Conservation (phyloP, 2,797 vertebrate species). For the Betta splendens region DNA sequence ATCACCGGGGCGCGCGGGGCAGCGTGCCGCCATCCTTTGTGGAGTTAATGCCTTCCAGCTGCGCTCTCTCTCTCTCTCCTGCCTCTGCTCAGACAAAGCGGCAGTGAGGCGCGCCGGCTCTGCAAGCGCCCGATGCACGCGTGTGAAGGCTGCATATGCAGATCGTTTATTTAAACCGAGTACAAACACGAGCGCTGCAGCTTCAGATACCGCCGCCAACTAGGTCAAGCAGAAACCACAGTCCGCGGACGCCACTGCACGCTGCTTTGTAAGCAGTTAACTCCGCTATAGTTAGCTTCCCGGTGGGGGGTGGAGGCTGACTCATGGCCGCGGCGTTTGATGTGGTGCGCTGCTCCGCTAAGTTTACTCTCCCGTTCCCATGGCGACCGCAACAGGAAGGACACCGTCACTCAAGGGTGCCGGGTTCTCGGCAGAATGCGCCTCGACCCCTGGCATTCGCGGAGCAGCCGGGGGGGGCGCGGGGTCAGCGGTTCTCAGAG, state of each 20-base stretch:
- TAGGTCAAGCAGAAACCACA: conserved; percentile 64
- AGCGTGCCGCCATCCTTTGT: conserved; percentile 60
- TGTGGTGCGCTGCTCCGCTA: conserved; percentile 63
- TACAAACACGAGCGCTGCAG: conserved; percentile 48
- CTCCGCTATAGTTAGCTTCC: conserved; percentile 68
- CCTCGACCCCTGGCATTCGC: conserved; percentile 29
- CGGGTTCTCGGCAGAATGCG: conserved; percentile 36
- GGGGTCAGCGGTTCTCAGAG: conserved; percentile 28
- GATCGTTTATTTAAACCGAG: conserved; percentile 44
- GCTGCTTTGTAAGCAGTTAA: conserved; percentile 73
- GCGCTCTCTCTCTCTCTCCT: conserved; percentile 41
- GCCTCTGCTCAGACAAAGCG: conserved; percentile 33
- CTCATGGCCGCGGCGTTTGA: conserved; percentile 71
- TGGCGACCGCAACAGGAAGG: conserved; percentile 72
- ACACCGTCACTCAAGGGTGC: conserved; percentile 64
- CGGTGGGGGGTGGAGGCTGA: conserved; percentile 69
- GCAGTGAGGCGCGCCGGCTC: not conserved
- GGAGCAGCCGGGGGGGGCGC: conserved; percentile 19
- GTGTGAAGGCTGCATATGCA: conserved; percentile 14
- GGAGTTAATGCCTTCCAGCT: conserved; percentile 75
- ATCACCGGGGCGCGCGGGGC: conserved; percentile 63
- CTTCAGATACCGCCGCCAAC: conserved; percentile 52
- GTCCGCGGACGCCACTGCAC: conserved; percentile 59
- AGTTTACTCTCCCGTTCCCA: conserved; percentile 73
- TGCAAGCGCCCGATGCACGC: conserved; percentile 16